Evolutionary conservation across 1,140 invertebrate genomes (phyloP).

Genomic region (Teleogryllus occipitalis): DNA sequence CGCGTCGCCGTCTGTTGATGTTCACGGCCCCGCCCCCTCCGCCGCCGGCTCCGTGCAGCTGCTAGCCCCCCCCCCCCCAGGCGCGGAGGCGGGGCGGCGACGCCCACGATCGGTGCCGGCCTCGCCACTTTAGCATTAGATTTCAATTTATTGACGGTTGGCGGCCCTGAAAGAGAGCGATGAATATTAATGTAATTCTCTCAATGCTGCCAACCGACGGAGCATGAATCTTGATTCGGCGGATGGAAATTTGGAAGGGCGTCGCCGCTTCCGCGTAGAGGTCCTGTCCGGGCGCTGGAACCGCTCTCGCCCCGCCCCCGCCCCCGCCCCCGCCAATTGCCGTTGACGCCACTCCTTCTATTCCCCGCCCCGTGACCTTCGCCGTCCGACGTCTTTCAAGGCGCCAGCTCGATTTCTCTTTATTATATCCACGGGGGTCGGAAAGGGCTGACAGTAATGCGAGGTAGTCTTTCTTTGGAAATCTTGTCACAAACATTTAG

Average conservation of each 20-base stretch:
- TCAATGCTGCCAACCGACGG: neutral
- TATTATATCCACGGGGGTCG: neutral
- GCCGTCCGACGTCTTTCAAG: no score
- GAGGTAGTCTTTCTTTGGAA: neutral
- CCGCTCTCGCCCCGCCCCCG: no score
- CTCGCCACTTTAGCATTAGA: neutral
- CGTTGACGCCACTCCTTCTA: no score
- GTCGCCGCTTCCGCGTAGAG: neutral
- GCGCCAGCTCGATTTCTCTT: neutral
- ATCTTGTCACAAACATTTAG: neutral
- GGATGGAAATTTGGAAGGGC: neutral
- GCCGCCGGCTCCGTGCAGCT: no score
- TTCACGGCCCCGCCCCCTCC: no score
- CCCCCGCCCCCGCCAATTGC: no score
- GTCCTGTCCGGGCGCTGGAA: no score
- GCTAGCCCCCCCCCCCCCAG: no score
- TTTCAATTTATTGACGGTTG: conserved; percentile 5
- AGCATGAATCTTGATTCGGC: neutral
- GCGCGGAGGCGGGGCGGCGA: no score
- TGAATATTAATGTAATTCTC: conserved; percentile 2
- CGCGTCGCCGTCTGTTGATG: no score
- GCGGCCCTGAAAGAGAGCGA: neutral
- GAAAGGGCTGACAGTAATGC: neutral
- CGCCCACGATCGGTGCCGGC: neutral
- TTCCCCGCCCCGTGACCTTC: no score